These are phyloP conservation scores for Margarornis squamiger DNA, from an alignment of 2,797 vertebrate species.

Conservation along the genomic window DNA sequence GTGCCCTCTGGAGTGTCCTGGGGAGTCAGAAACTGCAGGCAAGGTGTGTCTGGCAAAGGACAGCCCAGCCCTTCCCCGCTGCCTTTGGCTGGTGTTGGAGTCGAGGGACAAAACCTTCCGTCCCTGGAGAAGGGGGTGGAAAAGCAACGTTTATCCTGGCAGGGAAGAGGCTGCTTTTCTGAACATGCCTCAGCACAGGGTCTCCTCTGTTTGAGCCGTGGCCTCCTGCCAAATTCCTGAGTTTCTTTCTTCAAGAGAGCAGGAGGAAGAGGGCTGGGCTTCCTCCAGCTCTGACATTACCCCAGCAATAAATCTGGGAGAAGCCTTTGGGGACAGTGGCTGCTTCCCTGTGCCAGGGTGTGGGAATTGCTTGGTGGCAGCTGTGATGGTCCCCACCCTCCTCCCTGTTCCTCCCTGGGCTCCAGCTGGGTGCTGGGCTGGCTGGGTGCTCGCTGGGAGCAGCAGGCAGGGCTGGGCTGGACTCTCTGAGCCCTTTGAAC, in stretches of 20 bases:
- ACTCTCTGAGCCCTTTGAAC: neutral
- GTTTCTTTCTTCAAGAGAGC: slow-evolving; percentile 33
- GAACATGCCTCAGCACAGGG: slow-evolving; percentile 39
- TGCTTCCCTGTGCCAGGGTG: neutral
- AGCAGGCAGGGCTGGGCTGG: neutral
- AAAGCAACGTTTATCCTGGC: slow-evolving; percentile 64
- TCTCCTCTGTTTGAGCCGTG: slow-evolving; percentile 56
- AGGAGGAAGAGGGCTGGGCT: slow-evolving; percentile 59
- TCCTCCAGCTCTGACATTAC: slow-evolving; percentile 24
- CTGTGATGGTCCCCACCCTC: accelerated
- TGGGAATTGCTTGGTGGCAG: neutral
- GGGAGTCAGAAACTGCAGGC: neutral
- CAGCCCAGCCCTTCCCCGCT: neutral
- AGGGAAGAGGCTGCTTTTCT: slow-evolving; percentile 11
- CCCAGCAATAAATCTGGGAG: neutral
- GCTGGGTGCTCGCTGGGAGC: neutral
- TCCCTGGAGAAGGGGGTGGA: neutral
- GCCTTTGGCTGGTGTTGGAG: neutral
- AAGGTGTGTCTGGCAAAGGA: neutral
- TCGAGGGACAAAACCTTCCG: neutral
- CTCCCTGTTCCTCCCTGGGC: neutral
- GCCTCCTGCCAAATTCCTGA: slow-evolving; percentile 57
- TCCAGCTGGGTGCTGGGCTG: neutral
- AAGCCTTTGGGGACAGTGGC: neutral
- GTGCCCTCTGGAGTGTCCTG: neutral